Evolutionary conservation across 64 coral and sea anemone genomes (phyloP), one percentile per base, ranked within the genome.

Genomic region (Anthopleura sola): DNA sequence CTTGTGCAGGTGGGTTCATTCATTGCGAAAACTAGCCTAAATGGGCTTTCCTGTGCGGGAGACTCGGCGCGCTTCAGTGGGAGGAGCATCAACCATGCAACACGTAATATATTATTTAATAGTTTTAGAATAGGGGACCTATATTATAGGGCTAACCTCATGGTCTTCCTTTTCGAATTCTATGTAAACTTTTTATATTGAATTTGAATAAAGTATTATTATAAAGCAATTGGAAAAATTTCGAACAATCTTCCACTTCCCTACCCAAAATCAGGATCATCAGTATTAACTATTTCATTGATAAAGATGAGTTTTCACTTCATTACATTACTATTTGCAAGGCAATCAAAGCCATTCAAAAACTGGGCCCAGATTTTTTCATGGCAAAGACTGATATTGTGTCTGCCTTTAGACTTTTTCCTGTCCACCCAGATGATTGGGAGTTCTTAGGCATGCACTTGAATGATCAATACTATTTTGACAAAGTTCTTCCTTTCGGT

Each of bases 181-280:
- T n/a, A n/a, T n/a, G n/a, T n/a, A n/a, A n/a, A n/a, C n/a, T n/a
- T n/a, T n/a, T n/a, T n/a, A n/a, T n/a, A n/a, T n/a, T n/a, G n/a
- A n/a, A n/a, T n/a, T n/a, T n/a, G n/a, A n/a, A n/a, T n/a, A n/a
- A n/a, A n/a, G n/a, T n/a, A n/a, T n/a, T n/a, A n/a, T n/a, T n/a
- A n/a, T n/a, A 82, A 89, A 89, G 46, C 33, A 75, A 21, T 89
- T 56, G 11, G 57, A 82, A 16, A 89, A 82, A 83, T 89, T 89
- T 26, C 53, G 87, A 47, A 89, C 80, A 6, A 89, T 89, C 20
- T 83, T 83, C 26, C 87, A 89, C 83, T 32, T 83, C 82, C 87
- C 37, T 89, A 82, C 87, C 87, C 87, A 9, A 83, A 83, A 47
- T 83, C 79, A 2, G 87, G 87, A 19, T 56, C 87, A n/a, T 64